Conservation (phyloP, 2,797 vertebrate genomes). For the Gobio occitaniae region DNA sequence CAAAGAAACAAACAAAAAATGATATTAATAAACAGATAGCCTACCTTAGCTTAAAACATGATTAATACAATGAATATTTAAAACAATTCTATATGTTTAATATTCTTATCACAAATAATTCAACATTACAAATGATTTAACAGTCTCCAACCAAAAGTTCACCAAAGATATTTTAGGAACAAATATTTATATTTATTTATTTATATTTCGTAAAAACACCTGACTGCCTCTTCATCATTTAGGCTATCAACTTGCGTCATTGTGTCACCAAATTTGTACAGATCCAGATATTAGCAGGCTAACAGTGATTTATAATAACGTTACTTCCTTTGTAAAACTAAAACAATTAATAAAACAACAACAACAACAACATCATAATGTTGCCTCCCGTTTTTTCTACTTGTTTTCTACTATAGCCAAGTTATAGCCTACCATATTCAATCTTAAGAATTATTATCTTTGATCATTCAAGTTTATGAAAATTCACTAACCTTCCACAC, state of each 20-base stretch:
- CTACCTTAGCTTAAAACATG: background rate
- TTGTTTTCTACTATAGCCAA: background rate
- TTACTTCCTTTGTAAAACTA: background rate
- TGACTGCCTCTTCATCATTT: background rate
- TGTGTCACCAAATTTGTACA: background rate
- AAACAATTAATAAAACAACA: background rate
- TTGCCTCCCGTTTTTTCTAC: background rate
- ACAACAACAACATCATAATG: background rate
- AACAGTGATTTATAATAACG: background rate
- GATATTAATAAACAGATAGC: background rate
- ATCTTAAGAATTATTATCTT: background rate
- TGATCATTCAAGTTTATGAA: background rate
- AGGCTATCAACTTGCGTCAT: background rate
- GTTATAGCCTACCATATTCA: background rate
- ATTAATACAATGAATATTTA: background rate
- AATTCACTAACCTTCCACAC: conserved; percentile 25
- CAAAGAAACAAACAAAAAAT: background rate
- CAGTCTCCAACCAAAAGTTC: background rate
- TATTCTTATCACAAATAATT: background rate
- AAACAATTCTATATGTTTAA: background rate
- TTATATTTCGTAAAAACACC: background rate
- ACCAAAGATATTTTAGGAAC: background rate
- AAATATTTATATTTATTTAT: background rate
- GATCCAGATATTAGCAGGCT: background rate
- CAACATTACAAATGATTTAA: background rate